Evolutionary conservation across 2,113 vertebrate species (phyloP).

Genomic region (Argyrosomus japonicus): DNA sequence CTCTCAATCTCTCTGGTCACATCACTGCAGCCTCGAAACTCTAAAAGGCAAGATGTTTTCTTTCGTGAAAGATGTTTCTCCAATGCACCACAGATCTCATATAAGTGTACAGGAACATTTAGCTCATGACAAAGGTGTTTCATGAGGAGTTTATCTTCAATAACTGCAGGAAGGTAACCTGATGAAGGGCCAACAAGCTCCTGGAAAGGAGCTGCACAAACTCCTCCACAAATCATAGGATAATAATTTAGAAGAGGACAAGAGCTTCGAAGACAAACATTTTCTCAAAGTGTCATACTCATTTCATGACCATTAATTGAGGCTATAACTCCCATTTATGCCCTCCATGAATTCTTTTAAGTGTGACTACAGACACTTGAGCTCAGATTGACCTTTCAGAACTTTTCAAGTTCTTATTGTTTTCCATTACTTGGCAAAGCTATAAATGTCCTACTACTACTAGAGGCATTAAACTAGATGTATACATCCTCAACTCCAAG

Average conservation of each 20-base stretch:
- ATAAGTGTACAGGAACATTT: no score
- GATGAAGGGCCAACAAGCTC: not conserved
- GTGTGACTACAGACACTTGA: not conserved
- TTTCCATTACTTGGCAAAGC: no score
- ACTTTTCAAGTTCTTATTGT: no score
- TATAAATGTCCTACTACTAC: no score
- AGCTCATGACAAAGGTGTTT: not conserved
- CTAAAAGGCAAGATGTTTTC: not conserved
- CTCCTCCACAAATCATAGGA: not conserved
- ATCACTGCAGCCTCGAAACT: not conserved
- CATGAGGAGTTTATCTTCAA: not conserved
- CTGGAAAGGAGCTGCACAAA: not conserved
- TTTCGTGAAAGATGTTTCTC: not conserved
- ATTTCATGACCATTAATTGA: not conserved
- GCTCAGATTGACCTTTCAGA: not conserved
- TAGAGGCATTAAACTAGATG: no score
- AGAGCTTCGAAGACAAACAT: no score
- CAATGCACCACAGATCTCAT: not conserved
- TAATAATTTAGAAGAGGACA: not conserved
- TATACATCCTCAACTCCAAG: no score
- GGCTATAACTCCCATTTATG: not conserved
- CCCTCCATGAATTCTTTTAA: not conserved
- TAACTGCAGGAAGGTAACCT: not conserved
- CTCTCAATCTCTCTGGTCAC: not conserved
- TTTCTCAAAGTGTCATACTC: not conserved